Evolutionary conservation across 2,797 vertebrate genomes (phyloP), one percentile per base, ranked within the genome.

Genomic region (Oryzias sinensis): DNA sequence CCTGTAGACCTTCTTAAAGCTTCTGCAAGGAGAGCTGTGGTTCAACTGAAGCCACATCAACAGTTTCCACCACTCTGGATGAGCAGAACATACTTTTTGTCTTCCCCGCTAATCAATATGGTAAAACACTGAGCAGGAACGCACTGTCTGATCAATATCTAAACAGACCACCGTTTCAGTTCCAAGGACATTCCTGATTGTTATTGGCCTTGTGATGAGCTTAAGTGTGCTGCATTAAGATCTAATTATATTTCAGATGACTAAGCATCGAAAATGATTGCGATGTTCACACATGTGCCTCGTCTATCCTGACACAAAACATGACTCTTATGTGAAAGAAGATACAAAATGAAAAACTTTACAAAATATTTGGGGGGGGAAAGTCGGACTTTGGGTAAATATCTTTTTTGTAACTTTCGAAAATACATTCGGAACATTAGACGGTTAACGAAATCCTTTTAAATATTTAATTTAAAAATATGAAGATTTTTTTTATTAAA

Each of bases 181-280:
- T 17, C 72, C 90, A 93, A 92, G 90, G 90, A 90, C 90, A 84
- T 61, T 62, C 24, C 83, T 87, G 90, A 92, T 89, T 87, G 87
- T 62, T 91, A 92, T 92, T 90, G 91, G 89, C 88, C 88, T 90
- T 90, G 83, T 77, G 89, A 88, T 88, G 85, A 89, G 85, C 79
- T 83, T 84, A 86, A 88, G 82, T 74, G 75, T 75, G 77, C 72
- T 4, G 61, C 80, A 86, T 88, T 87, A 87, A 87, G 79, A 74
- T 72, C 80, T 85, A 90, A 91, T 90, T 90, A 85, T 81, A 67
- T 80, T 81, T 72, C 60, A 77, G 86, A 88, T 87, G 84, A 82
- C 68, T 33, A 58, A 73, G 67, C 69, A 57, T 59, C 83, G 78
- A 54, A 42, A 65, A 68, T 20, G 2, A 5, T 15, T 25, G 53